phyloP scores from a whole-genome alignment of 2,797 vertebrate species.

The Danio kyathit region DNA sequence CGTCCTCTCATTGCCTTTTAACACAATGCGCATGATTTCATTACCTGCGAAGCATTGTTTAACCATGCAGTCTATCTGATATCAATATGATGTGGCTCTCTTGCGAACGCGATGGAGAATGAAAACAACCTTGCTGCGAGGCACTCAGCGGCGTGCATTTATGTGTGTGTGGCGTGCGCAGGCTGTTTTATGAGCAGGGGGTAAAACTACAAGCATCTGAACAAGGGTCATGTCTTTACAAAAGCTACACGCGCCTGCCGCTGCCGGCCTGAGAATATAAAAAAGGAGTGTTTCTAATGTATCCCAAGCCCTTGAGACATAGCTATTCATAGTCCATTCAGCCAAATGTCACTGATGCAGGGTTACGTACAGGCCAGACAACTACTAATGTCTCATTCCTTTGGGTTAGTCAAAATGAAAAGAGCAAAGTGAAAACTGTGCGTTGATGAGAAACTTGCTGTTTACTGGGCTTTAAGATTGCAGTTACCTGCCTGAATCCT shows the following conservation, averaged over 20 bases:
- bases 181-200: not conserved
- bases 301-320: conserved; percentile 51
- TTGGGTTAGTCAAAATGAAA: conserved; percentile 48
- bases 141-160: not conserved
- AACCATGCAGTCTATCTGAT: conserved; percentile 19
- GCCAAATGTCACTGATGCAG: conserved; percentile 60
- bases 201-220: conserved; percentile 38
- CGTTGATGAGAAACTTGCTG: conserved; percentile 24
- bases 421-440: conserved; percentile 44
- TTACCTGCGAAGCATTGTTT: not conserved
- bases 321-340: conserved; percentile 58
- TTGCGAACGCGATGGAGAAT: not conserved
- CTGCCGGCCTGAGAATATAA: conserved; percentile 25
- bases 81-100: not conserved
- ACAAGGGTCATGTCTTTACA: conserved; percentile 39
- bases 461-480: conserved; percentile 7
- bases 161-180: not conserved
- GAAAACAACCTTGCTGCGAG: conserved; percentile 41
- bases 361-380: conserved; percentile 50
- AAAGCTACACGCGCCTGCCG: conserved; percentile 8
- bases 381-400: conserved; percentile 34
- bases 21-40: not conserved
- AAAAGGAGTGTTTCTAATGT: conserved; percentile 47
- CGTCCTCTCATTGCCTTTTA: not conserved
- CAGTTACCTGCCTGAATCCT: conserved; percentile 3